Evolutionary conservation across 1,140 invertebrate species (phyloP), one percentile per base, ranked within the genome.

Genomic region (Brachionus plicatilis): DNA sequence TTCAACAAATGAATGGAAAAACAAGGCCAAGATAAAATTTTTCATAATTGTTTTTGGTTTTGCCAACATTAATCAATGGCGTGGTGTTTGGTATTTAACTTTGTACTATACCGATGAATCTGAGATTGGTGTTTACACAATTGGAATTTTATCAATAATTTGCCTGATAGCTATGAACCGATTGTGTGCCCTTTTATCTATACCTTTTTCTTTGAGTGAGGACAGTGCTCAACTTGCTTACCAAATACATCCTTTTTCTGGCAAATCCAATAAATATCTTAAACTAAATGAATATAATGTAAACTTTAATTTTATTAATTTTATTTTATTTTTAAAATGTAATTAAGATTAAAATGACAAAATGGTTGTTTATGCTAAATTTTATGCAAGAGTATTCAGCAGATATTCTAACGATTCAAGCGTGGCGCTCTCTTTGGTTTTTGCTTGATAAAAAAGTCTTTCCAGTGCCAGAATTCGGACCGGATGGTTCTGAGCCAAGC

Each of bases 31-130:
- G 20, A 41, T 65, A 65, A 82, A 82, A 68, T 68, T 82, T 43
- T 60, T 82, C 27, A 68, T 82, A 2, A 24, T 82, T n/a, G 2
- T 82, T 3, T 60, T 68, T 20, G 37, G 79, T 17, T 43, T 82
- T 65, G 53, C 53, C 37, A 82, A 68, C 43, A 65, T 82, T 41
- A 82, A 65, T 20, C 65, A 82, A 41, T 82, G 79, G 79, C 53
- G 79, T 24, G 79, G 79, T 20, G 33, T 82, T 3, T 82, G 79
- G 79, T 29, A 82, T 47, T 82, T 82, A 37, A 68, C 79, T 20
- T 41, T 65, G 11, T 82, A 43, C 9, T 41, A 43, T 9, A 65
- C 79, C 41, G n/a, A 60, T 47, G 43, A 65, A n/a, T 41, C 79
- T 5, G 17, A 47, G 24, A 37, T 65, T 60, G 79, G 79, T 29